Evolutionary conservation across 2,113 vertebrate genomes (phyloP).

Genomic region (Myrmecophaga tridactyla): DNA sequence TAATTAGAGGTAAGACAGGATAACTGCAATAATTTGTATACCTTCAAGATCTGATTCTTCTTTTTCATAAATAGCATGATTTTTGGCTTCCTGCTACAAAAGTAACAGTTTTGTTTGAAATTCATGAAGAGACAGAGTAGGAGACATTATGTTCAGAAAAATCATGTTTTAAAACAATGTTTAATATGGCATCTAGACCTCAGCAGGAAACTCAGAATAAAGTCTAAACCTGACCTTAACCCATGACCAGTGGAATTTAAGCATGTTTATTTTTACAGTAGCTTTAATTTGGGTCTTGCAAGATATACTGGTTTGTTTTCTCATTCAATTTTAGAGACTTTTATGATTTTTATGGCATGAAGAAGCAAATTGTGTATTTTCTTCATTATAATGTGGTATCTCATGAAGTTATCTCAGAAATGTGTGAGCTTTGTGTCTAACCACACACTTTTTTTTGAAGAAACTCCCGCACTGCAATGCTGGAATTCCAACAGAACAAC

Average conservation of each 20-base stretch:
- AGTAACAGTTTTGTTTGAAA: constrained; percentile 14
- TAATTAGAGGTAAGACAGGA: not conserved
- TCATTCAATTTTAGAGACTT: constrained; percentile 38
- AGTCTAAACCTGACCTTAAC: constrained; percentile 47
- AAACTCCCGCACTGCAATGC: not conserved
- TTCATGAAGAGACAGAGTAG: constrained; percentile 26
- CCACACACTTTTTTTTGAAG: not conserved
- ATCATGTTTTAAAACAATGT: constrained; percentile 41
- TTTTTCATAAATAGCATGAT: constrained; percentile 40
- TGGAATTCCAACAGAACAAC: not conserved
- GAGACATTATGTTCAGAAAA: not conserved
- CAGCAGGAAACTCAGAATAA: constrained; percentile 58
- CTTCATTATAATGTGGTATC: constrained; percentile 44
- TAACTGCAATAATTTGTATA: not conserved
- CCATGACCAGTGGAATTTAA: constrained; percentile 42
- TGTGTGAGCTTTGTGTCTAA: constrained; percentile 62
- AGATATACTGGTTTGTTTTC: constrained; percentile 52
- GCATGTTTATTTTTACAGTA: constrained; percentile 56
- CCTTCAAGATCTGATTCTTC: not conserved
- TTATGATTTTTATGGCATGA: constrained; percentile 66
- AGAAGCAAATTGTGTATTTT: constrained; percentile 60
- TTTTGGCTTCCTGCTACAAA: constrained; percentile 6
- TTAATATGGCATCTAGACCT: not conserved
- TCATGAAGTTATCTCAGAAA: constrained; percentile 42
- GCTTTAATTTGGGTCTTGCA: constrained; percentile 70